Evolutionary conservation across 2,888 invertebrate genomes (phyloP), one percentile per base, ranked within the genome.

Genomic region (Scelioninae gen. 2): DNA sequence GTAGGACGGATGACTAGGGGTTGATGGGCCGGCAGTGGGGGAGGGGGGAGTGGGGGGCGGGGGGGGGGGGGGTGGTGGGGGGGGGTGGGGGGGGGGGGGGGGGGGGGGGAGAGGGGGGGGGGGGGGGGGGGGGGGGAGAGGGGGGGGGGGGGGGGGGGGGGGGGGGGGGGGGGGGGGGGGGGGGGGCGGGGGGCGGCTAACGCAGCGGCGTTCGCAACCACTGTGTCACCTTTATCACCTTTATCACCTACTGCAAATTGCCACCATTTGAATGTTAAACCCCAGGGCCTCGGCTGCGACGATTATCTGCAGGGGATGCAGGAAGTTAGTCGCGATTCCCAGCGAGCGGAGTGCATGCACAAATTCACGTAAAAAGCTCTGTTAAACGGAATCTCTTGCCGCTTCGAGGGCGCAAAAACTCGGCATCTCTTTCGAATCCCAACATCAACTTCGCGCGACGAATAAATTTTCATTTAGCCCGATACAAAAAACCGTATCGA

Each of bases 221-320:
- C 83, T 80, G 81, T 80, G 84, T 84, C 84, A 85, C 84, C 85
- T 85, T 84, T 85, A 84, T 84, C 84, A 84, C 84, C 84, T 85
- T 84, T 85, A 85, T 85, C 85, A 83, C 85, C 84, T 83, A 82
- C 82, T 83, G 83, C 84, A 85, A 85, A 85, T 85, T 85, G 85
- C 84, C 82, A 77, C 85, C 83, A 84, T 85, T 85, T 85, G 82
- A 81, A 85, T 85, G 84, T 81, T 85, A 85, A 85, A 82, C 82
- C 82, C 80, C 78, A 67, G 79, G 79, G 80, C 82, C 81, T 81
- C 83, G 79, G 81, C 81, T 79, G 78, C 82, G 81, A 81, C 81
- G 81, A 83, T 82, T 83, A 82, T 84, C 83, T 81, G 83, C 78
- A 80, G 80, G 46, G 76, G 74, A 74, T 70, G 74, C 74, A 74